These are phyloP conservation scores for Peucedramus taeniatus DNA, from an alignment of 2,113 vertebrate genomes.

Conservation along the genomic window DNA sequence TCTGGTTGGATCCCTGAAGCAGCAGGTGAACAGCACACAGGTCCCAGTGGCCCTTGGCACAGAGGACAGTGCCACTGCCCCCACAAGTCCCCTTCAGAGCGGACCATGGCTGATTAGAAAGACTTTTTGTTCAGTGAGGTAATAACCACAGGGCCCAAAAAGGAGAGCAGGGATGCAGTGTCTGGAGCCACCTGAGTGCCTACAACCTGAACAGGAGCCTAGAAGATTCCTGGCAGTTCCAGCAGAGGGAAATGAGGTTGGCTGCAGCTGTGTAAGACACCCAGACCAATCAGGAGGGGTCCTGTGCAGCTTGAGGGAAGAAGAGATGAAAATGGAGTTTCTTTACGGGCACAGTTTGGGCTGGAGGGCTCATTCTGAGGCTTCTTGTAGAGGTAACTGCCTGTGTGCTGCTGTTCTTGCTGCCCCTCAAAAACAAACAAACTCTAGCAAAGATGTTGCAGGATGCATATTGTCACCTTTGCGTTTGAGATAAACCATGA, in stretches of 20 bases:
- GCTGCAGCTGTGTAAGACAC: neutral
- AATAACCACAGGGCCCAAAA: neutral
- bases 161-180: neutral
- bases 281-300: neutral
- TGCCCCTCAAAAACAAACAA: neutral
- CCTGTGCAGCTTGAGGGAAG: neutral
- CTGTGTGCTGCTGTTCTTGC: neutral
- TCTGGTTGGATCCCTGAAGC: neutral
- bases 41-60: neutral
- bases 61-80: neutral
- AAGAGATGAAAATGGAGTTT: neutral
- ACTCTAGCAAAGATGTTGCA: neutral
- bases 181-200: rapidly evolving
- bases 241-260: neutral
- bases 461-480: neutral
- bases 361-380: neutral
- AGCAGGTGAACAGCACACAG: neutral
- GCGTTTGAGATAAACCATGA: neutral
- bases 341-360: neutral
- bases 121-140: constrained; percentile 18
- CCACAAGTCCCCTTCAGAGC: neutral
- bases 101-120: neutral
- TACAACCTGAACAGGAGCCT: neutral
- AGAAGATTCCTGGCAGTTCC: neutral
- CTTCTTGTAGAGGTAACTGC: neutral